phyloP scores from a whole-genome alignment of 2,797 vertebrate genomes.

The Cirrhinus mrigala region DNA sequence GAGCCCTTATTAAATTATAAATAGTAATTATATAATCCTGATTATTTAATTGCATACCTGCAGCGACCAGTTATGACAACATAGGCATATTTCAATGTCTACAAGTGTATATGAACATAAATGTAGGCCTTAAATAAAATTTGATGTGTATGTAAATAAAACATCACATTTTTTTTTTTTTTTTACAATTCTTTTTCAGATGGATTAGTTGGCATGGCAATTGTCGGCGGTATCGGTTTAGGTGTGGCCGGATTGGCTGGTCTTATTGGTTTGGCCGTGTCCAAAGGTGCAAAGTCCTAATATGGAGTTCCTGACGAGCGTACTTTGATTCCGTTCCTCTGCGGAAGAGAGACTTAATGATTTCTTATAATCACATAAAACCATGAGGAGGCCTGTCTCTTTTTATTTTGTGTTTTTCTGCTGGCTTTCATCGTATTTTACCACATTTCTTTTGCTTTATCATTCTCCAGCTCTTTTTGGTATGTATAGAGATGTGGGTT shows the following conservation, averaged over 20 bases:
- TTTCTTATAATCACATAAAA: background rate
- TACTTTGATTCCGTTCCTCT: slow-evolving; percentile 20
- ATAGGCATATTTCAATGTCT: background rate
- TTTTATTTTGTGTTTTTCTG: slow-evolving; percentile 18
- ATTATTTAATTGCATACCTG: background rate
- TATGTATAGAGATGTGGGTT: slow-evolving; percentile 5
- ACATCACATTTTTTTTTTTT: background rate
- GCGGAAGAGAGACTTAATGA: slow-evolving; percentile 9
- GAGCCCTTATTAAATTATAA: background rate
- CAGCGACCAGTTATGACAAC: background rate
- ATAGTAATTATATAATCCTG: background rate
- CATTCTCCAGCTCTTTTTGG: background rate
- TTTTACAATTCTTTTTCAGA: slow-evolving; percentile 78
- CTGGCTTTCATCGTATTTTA: slow-evolving; percentile 10
- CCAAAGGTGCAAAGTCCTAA: slow-evolving; percentile 89
- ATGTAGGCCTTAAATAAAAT: background rate
- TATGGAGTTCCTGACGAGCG: slow-evolving; percentile 20
- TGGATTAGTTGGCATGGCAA: slow-evolving; percentile 92
- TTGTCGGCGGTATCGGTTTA: slow-evolving; percentile 89
- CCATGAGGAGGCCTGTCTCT: background rate
- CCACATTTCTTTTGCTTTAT: background rate
- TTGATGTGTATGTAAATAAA: background rate
- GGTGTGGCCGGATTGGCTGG: slow-evolving; percentile 88
- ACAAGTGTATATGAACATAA: too few relatives aligned
- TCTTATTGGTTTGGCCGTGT: slow-evolving; percentile 88